These are phyloP conservation scores for Clarias batrachus DNA, from an alignment of 2,113 vertebrate genomes.

Conservation along the genomic window DNA sequence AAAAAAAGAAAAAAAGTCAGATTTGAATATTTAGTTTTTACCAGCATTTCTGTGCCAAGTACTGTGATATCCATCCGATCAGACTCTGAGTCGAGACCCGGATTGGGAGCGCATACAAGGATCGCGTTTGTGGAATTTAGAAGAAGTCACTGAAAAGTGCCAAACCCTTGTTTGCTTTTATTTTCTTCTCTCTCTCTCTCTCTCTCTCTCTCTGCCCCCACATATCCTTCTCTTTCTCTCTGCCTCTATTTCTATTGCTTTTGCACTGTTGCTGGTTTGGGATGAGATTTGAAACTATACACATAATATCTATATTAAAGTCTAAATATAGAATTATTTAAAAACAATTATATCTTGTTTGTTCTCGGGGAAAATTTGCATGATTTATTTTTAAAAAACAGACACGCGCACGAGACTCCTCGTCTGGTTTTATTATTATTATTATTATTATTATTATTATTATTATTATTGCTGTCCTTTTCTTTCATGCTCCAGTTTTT, in stretches of 20 bases:
- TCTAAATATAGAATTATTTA: conserved; percentile 56
- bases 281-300: conserved; percentile 66
- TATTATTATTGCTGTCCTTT: conserved; percentile 42
- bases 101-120: conserved; percentile 56
- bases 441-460: too few species aligned
- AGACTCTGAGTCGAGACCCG: conserved; percentile 61
- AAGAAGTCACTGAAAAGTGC: conserved; percentile 76
- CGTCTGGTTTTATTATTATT: conserved; percentile 59
- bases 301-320: conserved; percentile 46
- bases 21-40: conserved; percentile 81
- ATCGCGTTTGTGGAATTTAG: conserved; percentile 69
- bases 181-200: conserved; percentile 43
- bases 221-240: conserved; percentile 21
- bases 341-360: conserved; percentile 68
- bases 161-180: conserved; percentile 70
- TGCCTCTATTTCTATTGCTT: conserved; percentile 31
- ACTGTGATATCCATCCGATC: conserved; percentile 76
- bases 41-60: conserved; percentile 82
- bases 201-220: conserved; percentile 28
- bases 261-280: conserved; percentile 69
- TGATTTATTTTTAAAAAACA: conserved; percentile 60
- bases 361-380: conserved; percentile 71
- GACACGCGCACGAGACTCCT: conserved; percentile 57
- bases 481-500: conserved; percentile 47
- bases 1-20: conserved; percentile 62